Base-by-base conservation (phyloP, 2,113 vertebrate species). In the Patagioenas fasciata region DNA sequence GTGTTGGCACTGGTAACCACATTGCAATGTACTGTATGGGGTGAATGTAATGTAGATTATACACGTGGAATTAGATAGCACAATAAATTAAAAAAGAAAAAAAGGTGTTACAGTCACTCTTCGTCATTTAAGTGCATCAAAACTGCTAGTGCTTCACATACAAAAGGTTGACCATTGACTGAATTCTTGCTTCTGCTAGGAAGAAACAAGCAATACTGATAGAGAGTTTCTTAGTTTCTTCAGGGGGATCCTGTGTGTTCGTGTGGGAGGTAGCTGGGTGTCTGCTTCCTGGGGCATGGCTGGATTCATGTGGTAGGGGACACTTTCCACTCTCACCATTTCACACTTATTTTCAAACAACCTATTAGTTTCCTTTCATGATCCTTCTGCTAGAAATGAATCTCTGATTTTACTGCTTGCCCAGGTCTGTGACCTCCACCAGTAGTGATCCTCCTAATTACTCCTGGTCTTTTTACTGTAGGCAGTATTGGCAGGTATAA, bases 291-390 rank as follows among this genome's bases (percentile, higher is more conserved):
- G 53, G 29, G 15, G 26, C 31, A n/a, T 58, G 19, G 53, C 34
- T 2, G 4, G 53, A 85, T 10, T 42, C 5, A 3, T 1, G 7
- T 1, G 1, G 34, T 15, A 44, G 47, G 23, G 15, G 19, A 72
- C 25, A 7, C 25, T 67, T 40, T 31, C 28, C 44, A 26, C n/a
- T 69, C 15, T 36, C 54, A 31, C 44, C 8, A 14, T 69, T 67
- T 25, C 44, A 25, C 3, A 11, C 18, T 14, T 18, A 32, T 38
- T 38, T 79, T 78, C 54, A 44, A 11, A 61, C 14, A 70, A 38
- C 4, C 38, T 62, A 26, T 44, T 53, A 8, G 0, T 26, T 60
- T 78, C 44, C 20, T 77, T 17, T 47, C 32, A 32, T 31, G 25
- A 56, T 56, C 40, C 18, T 71, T 8, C 50, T 20, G 8, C n/a